Evolutionary conservation across 1,140 invertebrate species (phyloP), one percentile per base, ranked within the genome.

Genomic region (Conopomorpha cramerella): DNA sequence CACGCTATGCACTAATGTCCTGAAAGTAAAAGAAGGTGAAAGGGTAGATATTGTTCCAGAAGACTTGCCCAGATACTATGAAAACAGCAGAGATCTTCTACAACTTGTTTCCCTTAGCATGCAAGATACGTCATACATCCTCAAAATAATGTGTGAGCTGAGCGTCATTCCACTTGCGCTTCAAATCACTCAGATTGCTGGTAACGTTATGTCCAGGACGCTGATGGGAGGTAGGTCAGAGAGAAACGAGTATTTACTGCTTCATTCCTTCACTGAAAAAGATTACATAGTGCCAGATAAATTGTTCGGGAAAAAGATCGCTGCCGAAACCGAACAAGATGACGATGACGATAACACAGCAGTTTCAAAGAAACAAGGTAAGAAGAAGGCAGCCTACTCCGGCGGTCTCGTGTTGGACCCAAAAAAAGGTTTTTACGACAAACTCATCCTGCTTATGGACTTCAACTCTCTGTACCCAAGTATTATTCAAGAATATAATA

Each of bases 401-500:
- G 96, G 96, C 25, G 98, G 98, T 46, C 79, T 99, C 11, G 97
- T 99, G 2, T 77, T 99, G 17, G 96, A 99, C 33, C 98, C 98
- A 0, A 96, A 98, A 65, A 90, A 90, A 67, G 97, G 97, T 8
- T 96, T 99, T 46, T 99, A 99, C 72, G 95, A 99, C 55, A 95
- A 90, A 64, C 86, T 88, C 34, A 91, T 99, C 43, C 77, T 99
- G 28, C 72, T 99, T 2, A 93, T 99, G 90, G 98, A 99, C 62
- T 99, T 99, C 68, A 99, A 99, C 79, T 98, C 95, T 12, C 74
- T 99, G 15, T 99, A 99, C 78, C 98, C 98, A 0, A 98, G 95
- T 58, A 99, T 99, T 45, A 99, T 99, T 51, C 96, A 99, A 72
- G 98, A 99, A 61, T 99, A 94, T 60, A 99, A 99, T 74, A 93